Evolutionary conservation across 2,797 vertebrate genomes (phyloP), one percentile per base, ranked within the genome.

Genomic region (Alca torda): DNA sequence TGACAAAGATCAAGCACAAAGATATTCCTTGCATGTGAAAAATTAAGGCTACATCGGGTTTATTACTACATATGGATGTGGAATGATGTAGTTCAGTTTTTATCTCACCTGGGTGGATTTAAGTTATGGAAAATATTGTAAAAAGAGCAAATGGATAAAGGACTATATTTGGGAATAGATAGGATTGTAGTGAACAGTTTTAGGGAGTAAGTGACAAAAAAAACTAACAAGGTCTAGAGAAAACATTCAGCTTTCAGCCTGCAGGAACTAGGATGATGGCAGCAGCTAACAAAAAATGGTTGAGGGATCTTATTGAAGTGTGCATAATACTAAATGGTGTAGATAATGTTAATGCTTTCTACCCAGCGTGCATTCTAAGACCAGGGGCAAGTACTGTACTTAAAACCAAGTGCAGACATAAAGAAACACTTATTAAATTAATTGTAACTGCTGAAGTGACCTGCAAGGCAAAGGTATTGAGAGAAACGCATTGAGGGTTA

Each of bases 291-390:
- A 74, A 92, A 95, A 87, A 89, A 78, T 70, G 69, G 87, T 46
- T 95, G 87, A 89, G 93, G 89, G 73, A 94, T 97, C 90, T 96
- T 97, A 98, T 92, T 97, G 95, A 94, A 98, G 89, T 92, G 89
- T 95, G 86, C 17, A 45, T 96, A 97, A 97, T 97, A 95, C 96
- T 97, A 98, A 98, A 98, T 97, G 97, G 91, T 94, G 96, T 97
- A 97, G 97, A 97, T 97, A 98, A 97, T 96, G 86, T 96, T 97
- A 96, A 96, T 97, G 96, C 93, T 97, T 97, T 97, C 95, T 97
- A 96, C 90, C 95, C 96, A 97, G 95, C 94, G 75, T 95, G 96
- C 94, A 89, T 97, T 97, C 84, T 81, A 95, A 97, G 94, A 97
- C 97, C 93, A 37, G 74, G 96, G 97, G 97, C 98, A 96, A 96